Evolutionary conservation across 1,140 invertebrate species (phyloP).

Genomic region (Pectinophora gossypiella): DNA sequence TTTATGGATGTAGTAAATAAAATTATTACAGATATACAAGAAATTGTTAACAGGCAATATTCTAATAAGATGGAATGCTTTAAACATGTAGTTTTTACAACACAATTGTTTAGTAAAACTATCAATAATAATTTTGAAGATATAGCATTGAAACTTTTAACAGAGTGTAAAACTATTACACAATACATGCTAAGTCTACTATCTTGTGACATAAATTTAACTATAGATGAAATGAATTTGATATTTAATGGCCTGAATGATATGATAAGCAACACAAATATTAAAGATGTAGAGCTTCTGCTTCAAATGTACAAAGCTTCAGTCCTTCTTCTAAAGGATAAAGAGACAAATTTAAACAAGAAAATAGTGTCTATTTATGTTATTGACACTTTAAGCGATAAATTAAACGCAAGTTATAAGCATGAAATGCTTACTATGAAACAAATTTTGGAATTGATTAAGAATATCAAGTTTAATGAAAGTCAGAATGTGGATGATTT

Average conservation of each 20-base stretch:
- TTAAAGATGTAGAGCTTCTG: conserved; percentile 15
- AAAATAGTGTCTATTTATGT: conserved; percentile 28
- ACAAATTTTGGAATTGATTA: conserved; percentile 14
- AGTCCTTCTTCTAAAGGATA: conserved; percentile 22
- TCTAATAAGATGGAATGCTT: conserved; percentile 39
- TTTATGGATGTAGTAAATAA: conserved; percentile 29
- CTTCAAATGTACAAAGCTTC: conserved; percentile 24
- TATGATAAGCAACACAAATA: conserved; percentile 15
- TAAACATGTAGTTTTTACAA: conserved; percentile 38
- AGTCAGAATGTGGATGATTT: conserved; percentile 23
- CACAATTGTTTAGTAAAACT: conserved; percentile 24
- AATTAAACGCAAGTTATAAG: conserved; percentile 11
- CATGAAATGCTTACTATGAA: conserved; percentile 22
- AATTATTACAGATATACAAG: conserved; percentile 30
- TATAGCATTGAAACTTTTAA: conserved; percentile 10
- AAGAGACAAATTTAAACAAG: conserved; percentile 25
- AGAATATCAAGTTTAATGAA: conserved; percentile 8
- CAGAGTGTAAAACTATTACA: conserved; percentile 24
- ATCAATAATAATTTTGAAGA: conserved; percentile 21
- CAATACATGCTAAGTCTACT: conserved; percentile 29
- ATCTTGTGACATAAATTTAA: conserved; percentile 19
- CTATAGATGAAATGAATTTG: conserved; percentile 19
- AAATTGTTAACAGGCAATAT: conserved; percentile 38
- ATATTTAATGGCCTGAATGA: conserved; percentile 15
- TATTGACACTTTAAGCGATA: conserved; percentile 25